Conservation (phyloP, 2,797 vertebrate species). For the Antennarius maculatus region DNA sequence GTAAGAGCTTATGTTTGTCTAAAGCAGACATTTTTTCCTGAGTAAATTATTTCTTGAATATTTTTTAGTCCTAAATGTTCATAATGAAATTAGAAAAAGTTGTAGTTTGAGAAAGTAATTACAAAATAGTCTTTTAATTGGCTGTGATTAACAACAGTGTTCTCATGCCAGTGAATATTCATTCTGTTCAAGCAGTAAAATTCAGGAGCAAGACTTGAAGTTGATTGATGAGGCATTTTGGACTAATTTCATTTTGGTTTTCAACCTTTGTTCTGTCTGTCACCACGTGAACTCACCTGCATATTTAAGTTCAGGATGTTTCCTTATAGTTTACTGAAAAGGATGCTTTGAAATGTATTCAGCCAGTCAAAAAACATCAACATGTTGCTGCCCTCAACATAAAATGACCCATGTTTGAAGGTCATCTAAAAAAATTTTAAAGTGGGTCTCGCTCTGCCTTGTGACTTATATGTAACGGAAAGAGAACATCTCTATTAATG, state of each 20-base stretch:
- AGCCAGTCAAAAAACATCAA: conserved; percentile 28
- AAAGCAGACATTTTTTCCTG: neutral
- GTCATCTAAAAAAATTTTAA: conserved; percentile 57
- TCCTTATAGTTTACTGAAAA: conserved; percentile 27
- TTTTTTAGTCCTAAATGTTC: neutral
- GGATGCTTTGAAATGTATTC: conserved; percentile 32
- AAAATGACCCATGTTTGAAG: conserved; percentile 59
- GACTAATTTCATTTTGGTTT: conserved; percentile 22
- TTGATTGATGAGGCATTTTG: conserved; percentile 72
- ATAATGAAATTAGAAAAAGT: neutral
- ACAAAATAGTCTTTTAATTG: neutral
- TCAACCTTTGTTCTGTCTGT: conserved; percentile 29
- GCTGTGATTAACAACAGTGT: conserved; percentile 8
- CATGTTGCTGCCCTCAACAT: conserved; percentile 16
- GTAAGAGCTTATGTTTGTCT: conserved; percentile 57
- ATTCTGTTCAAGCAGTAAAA: conserved; percentile 25
- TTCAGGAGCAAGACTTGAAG: conserved; percentile 30
- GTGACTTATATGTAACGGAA: conserved; percentile 41
- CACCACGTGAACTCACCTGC: conserved; percentile 29
- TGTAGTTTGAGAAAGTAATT: neutral
- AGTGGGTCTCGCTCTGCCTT: conserved; percentile 45
- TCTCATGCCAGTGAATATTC: conserved; percentile 5
- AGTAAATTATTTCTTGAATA: neutral
- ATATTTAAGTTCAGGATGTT: conserved; percentile 26
- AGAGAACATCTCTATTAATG: conserved; percentile 47